Evolutionary conservation across 2,888 invertebrate genomes (phyloP).

Genomic region (Bombylius major): DNA sequence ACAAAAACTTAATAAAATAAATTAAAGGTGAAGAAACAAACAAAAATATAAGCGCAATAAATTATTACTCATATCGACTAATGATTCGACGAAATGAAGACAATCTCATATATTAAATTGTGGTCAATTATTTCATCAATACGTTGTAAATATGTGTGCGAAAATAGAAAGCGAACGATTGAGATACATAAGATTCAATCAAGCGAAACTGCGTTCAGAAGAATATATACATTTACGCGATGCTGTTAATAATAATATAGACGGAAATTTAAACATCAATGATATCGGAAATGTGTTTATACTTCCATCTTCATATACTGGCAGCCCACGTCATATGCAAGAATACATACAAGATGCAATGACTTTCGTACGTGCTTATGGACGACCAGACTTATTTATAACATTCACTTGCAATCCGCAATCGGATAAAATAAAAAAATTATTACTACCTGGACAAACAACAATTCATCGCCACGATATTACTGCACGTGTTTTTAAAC

Average conservation of each 20-base stretch:
- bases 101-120: conserved; percentile 18
- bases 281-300: conserved; percentile 11
- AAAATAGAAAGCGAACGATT: no score
- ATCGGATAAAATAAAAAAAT: not conserved
- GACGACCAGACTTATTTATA: not conserved
- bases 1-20: no score
- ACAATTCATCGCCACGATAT: not conserved
- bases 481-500: not conserved
- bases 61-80: conserved; percentile 14
- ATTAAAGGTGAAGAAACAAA: no score
- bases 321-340: conserved; percentile 30
- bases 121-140: conserved; percentile 24
- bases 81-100: conserved; percentile 8
- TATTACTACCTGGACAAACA: not conserved
- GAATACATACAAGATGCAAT: conserved; percentile 27
- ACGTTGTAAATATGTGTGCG: conserved; percentile 8
- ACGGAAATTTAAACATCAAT: not conserved
- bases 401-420: not conserved
- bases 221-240: not conserved
- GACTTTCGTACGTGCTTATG: conserved; percentile 18
- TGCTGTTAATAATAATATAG: not conserved
- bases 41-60: not conserved
- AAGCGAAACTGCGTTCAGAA: not conserved
- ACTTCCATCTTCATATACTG: conserved; percentile 21
- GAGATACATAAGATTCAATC: no score